Conservation (phyloP, 2,113 vertebrate genomes). For the Marmota flaviventris region DNA sequence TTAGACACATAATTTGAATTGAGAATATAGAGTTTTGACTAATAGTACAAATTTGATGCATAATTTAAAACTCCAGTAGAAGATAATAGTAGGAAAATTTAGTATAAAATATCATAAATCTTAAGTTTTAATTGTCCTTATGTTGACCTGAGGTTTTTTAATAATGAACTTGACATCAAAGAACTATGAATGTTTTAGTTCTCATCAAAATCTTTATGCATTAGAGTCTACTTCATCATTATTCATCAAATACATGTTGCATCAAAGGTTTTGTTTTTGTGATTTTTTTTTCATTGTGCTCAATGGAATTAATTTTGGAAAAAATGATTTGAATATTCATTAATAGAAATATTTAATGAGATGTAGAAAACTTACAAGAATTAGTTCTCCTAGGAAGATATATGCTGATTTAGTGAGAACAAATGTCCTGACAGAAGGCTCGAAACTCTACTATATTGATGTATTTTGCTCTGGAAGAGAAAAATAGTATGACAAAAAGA, state of each 20-base stretch:
- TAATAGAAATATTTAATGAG: constrained; percentile 17
- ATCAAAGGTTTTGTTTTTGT: neutral
- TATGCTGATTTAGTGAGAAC: neutral
- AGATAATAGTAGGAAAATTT: neutral
- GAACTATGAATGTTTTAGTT: neutral
- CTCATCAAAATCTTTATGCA: neutral
- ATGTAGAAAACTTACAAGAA: neutral
- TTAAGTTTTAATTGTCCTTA: neutral
- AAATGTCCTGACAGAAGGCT: neutral
- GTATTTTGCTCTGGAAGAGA: neutral
- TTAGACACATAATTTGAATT: neutral
- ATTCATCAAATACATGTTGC: constrained; percentile 18
- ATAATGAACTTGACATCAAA: neutral
- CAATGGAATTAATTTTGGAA: neutral
- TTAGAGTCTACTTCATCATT: neutral
- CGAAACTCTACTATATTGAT: neutral
- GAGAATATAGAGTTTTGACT: neutral
- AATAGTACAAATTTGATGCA: neutral
- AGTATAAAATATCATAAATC: neutral
- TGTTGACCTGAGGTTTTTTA: neutral
- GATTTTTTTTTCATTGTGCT: neutral
- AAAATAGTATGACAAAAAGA: neutral
- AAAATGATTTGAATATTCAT: neutral
- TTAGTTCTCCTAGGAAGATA: neutral
- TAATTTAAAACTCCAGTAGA: neutral